Evolutionary conservation across 2,797 vertebrate genomes (phyloP).

Genomic region (Gymnodraco acuticeps): DNA sequence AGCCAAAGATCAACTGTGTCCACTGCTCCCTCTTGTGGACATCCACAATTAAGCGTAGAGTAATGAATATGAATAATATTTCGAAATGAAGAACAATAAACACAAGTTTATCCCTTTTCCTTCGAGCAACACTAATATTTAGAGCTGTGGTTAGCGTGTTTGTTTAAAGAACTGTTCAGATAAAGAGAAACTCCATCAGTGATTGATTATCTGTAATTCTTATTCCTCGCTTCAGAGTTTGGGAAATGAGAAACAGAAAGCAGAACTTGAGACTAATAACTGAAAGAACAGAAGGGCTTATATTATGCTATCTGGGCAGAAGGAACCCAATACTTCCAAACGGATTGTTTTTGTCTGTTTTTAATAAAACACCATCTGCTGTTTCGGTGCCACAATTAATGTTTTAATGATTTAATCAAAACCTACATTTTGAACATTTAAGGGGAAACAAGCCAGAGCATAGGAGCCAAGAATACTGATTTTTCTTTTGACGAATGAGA

Average conservation of each 20-base stretch:
- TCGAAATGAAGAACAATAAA: background rate
- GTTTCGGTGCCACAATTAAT: slow-evolving; percentile 49
- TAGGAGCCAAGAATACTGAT: slow-evolving; percentile 27
- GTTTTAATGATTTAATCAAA: slow-evolving; percentile 62
- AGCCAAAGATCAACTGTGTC: slow-evolving; percentile 54
- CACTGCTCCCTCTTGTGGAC: slow-evolving; percentile 72
- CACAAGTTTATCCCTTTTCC: slow-evolving; percentile 12
- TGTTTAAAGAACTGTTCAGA: slow-evolving; percentile 30
- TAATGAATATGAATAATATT: background rate
- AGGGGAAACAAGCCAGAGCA: slow-evolving; percentile 29
- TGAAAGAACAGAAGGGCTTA: slow-evolving; percentile 49
- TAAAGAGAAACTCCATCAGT: slow-evolving; percentile 42
- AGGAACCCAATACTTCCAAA: slow-evolving; percentile 46
- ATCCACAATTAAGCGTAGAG: background rate
- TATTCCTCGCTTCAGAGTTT: slow-evolving; percentile 44
- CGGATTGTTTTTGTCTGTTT: slow-evolving; percentile 52
- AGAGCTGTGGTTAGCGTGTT: slow-evolving; percentile 31
- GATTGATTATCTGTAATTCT: slow-evolving; percentile 44
- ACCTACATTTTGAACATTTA: slow-evolving; percentile 48
- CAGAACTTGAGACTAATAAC: slow-evolving; percentile 45
- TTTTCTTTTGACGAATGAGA: slow-evolving; percentile 36
- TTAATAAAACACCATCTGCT: slow-evolving; percentile 51
- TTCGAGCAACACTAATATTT: slow-evolving; percentile 23
- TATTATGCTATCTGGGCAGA: slow-evolving; percentile 43
- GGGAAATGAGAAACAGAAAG: slow-evolving; percentile 44